Evolutionary conservation across 30 jellyfish, hydroid and myxozoan species (phyloP).

Genomic region (Hydractinia echinata): DNA sequence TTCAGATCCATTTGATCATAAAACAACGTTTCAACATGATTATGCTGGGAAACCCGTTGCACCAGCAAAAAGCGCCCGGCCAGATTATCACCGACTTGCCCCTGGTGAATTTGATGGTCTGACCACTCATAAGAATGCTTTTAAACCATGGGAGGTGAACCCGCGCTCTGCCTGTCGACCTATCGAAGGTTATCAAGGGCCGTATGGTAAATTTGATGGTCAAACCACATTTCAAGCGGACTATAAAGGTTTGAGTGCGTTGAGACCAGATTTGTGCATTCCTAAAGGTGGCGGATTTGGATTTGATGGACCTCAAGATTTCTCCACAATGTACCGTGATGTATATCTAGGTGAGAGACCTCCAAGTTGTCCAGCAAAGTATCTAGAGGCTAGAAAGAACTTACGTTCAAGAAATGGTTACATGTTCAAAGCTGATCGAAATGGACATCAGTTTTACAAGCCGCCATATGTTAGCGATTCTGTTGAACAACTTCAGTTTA

Average conservation of each 20-base stretch:
- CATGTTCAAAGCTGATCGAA: slow-evolving; percentile 47
- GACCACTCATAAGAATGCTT: slow-evolving; percentile 93
- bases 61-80: slow-evolving; percentile 80
- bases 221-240: slow-evolving; percentile 75
- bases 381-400: slow-evolving; percentile 41
- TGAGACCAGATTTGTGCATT: slow-evolving; percentile 63
- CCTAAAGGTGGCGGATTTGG: slow-evolving; percentile 75
- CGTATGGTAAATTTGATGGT: slow-evolving; percentile 85
- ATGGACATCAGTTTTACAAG: slow-evolving; percentile 84
- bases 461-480: slow-evolving; percentile 38
- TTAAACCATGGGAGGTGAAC: slow-evolving; percentile 71
- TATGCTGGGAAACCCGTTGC: slow-evolving; percentile 53
- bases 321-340: slow-evolving; percentile 62
- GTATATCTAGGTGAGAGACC: slow-evolving; percentile 47
- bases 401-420: slow-evolving; percentile 44
- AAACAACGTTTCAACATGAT: slow-evolving; percentile 86
- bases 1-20: slow-evolving; percentile 53
- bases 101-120: slow-evolving; percentile 77
- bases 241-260: slow-evolving; percentile 49
- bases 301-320: slow-evolving; percentile 67
- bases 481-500: not conserved
- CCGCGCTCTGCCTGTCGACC: slow-evolving; percentile 57
- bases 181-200: slow-evolving; percentile 65
- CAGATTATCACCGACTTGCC: slow-evolving; percentile 38
- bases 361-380: slow-evolving; percentile 89